Conservation (phyloP, 2,797 vertebrate species). For the Menidia menidia region DNA sequence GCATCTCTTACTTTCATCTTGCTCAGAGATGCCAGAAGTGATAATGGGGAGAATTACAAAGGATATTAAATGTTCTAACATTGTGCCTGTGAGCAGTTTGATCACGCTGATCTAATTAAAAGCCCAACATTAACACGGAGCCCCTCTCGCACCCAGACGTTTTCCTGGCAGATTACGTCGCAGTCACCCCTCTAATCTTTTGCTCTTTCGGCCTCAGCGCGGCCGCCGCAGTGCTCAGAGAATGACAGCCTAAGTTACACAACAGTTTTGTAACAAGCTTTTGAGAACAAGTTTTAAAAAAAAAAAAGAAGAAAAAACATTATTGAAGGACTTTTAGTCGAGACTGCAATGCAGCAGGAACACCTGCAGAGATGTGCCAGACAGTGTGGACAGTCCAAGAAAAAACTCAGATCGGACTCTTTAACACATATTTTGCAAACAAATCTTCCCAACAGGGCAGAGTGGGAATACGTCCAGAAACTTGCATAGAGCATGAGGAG, state of each 20-base stretch:
- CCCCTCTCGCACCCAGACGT: not conserved
- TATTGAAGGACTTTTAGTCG: constrained; percentile 29
- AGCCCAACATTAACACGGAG: not conserved
- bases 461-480: too few species aligned
- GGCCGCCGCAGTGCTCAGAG: constrained; percentile 13
- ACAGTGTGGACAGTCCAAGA: constrained; percentile 8
- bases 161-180: constrained; percentile 18
- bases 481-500: not conserved
- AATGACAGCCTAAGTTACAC: constrained; percentile 38
- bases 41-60: constrained; percentile 1
- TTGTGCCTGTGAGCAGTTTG: not conserved
- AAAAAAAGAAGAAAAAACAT: constrained; percentile 10
- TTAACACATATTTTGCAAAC: not conserved
- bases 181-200: constrained; percentile 29
- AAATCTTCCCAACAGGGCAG: not conserved
- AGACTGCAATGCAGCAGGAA: constrained; percentile 70
- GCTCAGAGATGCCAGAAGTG: constrained; percentile 11
- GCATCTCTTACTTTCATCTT: not conserved
- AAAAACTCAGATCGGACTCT: not conserved
- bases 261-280: constrained; percentile 48
- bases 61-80: constrained; percentile 9
- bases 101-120: constrained; percentile 4
- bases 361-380: constrained; percentile 36
- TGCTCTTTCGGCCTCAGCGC: constrained; percentile 32
- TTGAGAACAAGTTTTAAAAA: constrained; percentile 33